Conservation (phyloP, 2,797 vertebrate species). For the Esox masquinongy region DNA sequence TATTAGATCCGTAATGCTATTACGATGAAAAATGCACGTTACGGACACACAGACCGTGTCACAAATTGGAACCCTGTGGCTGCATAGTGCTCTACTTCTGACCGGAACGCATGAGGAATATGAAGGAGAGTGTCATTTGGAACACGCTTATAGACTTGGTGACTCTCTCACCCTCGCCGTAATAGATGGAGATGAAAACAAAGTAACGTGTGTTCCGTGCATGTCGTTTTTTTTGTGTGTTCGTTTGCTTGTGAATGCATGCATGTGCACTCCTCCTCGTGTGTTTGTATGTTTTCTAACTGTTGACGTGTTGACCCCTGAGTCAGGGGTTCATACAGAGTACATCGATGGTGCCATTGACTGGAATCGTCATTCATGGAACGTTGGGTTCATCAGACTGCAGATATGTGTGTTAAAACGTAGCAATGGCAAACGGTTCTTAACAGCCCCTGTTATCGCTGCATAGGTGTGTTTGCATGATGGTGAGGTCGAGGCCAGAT, state of each 20-base stretch:
- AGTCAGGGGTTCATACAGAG: neutral
- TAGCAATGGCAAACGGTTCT: too few species aligned
- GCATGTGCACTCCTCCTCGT: neutral
- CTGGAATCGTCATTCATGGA: neutral
- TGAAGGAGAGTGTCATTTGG: too few species aligned
- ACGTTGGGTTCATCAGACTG: neutral
- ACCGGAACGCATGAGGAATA: neutral
- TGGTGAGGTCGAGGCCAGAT: conserved; percentile 1
- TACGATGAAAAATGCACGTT: conserved; percentile 46
- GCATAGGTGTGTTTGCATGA: neutral
- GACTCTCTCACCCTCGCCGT: conserved; percentile 17
- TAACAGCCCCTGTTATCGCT: neutral
- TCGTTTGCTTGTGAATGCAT: neutral
- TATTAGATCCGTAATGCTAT: conserved; percentile 49
- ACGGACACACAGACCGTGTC: conserved; percentile 10
- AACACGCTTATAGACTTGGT: conserved; percentile 7
- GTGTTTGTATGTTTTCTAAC: too few species aligned
- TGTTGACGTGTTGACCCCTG: too few species aligned
- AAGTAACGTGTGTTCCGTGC: neutral
- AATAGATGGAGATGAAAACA: conserved; percentile 17
- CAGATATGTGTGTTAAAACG: neutral
- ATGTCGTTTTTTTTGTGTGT: neutral
- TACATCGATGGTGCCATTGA: neutral
- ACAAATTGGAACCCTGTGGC: neutral
- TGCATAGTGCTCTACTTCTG: neutral